Percentiles rank a stretch among this genome's conserved stretches.
These are phyloP conservation scores for Alentia gelatinosa DNA, from an alignment of 2,888 invertebrate species.

Conservation along the genomic window DNA sequence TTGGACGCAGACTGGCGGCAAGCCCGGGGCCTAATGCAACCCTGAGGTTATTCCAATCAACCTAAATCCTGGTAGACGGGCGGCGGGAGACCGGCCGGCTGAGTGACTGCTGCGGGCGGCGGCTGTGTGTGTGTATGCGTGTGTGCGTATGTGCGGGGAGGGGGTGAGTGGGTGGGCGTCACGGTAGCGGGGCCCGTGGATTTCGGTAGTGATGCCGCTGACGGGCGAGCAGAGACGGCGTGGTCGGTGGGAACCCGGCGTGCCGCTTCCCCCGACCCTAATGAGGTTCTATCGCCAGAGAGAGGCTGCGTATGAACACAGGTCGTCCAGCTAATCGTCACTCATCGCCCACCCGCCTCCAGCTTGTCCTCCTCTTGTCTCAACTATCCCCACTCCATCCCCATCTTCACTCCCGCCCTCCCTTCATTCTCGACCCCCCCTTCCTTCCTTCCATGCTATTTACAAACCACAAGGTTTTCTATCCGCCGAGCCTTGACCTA, in stretches of 20 bases:
- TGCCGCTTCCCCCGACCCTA: background rate
- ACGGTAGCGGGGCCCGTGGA: background rate
- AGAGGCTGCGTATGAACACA: background rate
- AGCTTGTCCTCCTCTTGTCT: background rate
- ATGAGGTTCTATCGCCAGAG: background rate
- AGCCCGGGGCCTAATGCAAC: background rate
- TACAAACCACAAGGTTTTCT: background rate
- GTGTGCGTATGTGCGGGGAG: too few species aligned
- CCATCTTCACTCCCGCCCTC: background rate
- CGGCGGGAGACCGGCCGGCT: background rate
- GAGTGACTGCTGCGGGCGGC: background rate
- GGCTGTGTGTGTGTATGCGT: background rate
- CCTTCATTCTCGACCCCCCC: background rate
- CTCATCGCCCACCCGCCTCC: background rate
- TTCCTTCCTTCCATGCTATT: background rate
- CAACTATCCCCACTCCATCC: background rate
- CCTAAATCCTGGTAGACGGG: conserved; percentile 30
- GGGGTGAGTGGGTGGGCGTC: background rate
- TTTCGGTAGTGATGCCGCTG: background rate
- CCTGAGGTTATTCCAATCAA: conserved; percentile 48
- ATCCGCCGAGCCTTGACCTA: background rate
- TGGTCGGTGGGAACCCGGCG: background rate
- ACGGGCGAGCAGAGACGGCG: too few species aligned
- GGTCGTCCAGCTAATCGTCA: background rate
- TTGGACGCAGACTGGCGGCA: background rate